Percentiles rank a stretch among this genome's conserved stretches.
Evolutionary conservation across 2,888 invertebrate genomes (phyloP).

Genomic region (Dendrolimus pini): DNA sequence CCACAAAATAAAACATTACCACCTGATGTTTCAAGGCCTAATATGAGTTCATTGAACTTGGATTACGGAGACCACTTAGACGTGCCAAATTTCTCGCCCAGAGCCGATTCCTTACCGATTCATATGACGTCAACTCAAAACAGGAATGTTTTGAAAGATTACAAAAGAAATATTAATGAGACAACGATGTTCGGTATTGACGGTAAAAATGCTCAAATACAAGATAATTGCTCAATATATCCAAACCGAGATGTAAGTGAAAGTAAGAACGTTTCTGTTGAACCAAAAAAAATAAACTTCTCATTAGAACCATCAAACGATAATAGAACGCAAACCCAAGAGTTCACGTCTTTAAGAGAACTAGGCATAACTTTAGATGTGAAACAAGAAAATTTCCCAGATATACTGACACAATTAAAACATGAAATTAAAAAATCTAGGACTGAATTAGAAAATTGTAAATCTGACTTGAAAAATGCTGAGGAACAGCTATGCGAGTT

Average conservation of each 20-base stretch:
- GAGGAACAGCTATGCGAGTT: constrained; percentile 74
- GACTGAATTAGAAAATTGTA: constrained; percentile 70
- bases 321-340: constrained; percentile 51
- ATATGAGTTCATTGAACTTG: constrained; percentile 56
- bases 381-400: constrained; percentile 60
- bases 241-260: constrained; percentile 61
- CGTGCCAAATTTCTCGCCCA: constrained; percentile 39
- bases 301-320: constrained; percentile 51
- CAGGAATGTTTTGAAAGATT: constrained; percentile 39
- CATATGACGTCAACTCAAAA: constrained; percentile 61
- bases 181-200: constrained; percentile 50
- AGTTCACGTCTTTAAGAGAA: constrained; percentile 70
- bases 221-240: constrained; percentile 67
- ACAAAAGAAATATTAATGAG: constrained; percentile 65
- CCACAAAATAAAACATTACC: constrained; percentile 47
- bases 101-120: constrained; percentile 58
- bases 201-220: constrained; percentile 47
- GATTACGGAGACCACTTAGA: constrained; percentile 52
- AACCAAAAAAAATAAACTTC: constrained; percentile 68
- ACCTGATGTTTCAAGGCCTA: constrained; percentile 45
- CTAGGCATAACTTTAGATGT: constrained; percentile 68
- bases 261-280: constrained; percentile 51
- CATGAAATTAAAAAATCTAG: constrained; percentile 76
- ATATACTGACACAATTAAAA: constrained; percentile 61
- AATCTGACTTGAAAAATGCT: constrained; percentile 69